Evolutionary conservation across 2,797 vertebrate species (phyloP), one percentile per base, ranked within the genome.

Genomic region (Aulostomus chinensis): DNA sequence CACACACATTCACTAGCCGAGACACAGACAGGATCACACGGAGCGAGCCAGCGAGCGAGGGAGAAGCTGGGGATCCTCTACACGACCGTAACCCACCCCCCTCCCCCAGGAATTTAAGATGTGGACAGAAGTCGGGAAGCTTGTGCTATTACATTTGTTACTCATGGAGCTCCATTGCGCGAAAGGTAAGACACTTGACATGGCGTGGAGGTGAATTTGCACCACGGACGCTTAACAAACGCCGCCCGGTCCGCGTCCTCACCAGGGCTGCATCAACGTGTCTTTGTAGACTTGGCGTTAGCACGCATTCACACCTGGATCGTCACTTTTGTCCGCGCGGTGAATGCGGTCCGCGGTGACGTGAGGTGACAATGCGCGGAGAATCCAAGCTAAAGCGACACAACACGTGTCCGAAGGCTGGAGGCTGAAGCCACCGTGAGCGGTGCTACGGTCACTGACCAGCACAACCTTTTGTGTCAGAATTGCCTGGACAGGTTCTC

Each of bases 81-180:
- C 79, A 49, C 68, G 64, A 49, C 54, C 64, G 49, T 12, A 30
- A 34, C 41, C 22, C 29, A 20, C 9, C 9, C 45, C 57, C 24
- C 13, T 3, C 57, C 24, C 13, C 6, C 57, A 29, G 80, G 81
- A 84, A 71, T 71, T 84, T 81, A 91, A 81, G 75, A 92, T 93
- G 91, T 88, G 89, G 90, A 81, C 85, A 15, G 75, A 86, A 62
- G 62, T 88, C 58, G 80, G 86, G 15, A 90, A 88, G 76, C 86
- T 93, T 5, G 58, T 91, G 73, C 80, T 93, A 2, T 68, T 92
- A 21, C 86, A 91, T 80, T 58, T 91, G 75, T 66, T 92, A 30
- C 80, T 93, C 49, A 48, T 76, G 85, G 86, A 90, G 83, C 72
- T 89, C 59, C 78, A 76, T 5, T 50, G 64, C 70, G 76, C 72